Percentiles rank a stretch among this genome's conserved stretches.
Evolutionary conservation across 2,113 vertebrate species (phyloP).

Genomic region (Tapirus terrestris): DNA sequence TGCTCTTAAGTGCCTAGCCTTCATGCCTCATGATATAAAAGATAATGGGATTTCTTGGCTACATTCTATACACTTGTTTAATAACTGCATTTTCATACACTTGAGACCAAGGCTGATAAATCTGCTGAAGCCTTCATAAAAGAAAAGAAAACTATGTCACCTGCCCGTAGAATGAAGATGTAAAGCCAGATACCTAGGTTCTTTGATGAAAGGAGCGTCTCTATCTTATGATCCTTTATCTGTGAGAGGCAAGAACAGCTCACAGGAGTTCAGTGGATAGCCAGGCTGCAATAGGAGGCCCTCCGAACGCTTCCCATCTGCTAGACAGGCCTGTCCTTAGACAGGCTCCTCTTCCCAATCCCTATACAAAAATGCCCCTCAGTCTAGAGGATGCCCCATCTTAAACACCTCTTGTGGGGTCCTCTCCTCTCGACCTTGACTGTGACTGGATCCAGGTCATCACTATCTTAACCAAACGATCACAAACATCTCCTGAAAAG

Average conservation of each 20-base stretch:
- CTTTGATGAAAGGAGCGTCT: not conserved
- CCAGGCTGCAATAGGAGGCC: not conserved
- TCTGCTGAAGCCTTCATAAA: conserved; percentile 1
- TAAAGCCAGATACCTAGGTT: not conserved
- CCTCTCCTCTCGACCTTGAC: not conserved
- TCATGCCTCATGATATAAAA: conserved; percentile 35
- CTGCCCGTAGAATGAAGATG: not conserved
- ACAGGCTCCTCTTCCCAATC: not conserved
- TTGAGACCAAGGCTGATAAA: not conserved
- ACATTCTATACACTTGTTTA: conserved; percentile 14
- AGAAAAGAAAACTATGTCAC: not conserved
- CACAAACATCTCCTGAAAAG: not conserved
- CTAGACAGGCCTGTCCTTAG: not conserved
- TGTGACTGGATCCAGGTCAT: not conserved
- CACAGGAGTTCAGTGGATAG: not conserved
- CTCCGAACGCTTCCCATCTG: not conserved
- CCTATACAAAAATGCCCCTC: not conserved
- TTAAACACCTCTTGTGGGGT: not conserved
- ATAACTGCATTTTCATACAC: conserved; percentile 51
- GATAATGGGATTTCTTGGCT: conserved; percentile 48
- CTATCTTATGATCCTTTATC: not conserved
- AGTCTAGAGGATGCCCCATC: not conserved
- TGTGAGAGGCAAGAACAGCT: not conserved
- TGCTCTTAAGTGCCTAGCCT: conserved; percentile 42
- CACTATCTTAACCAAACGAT: not conserved